Evolutionary conservation across 2,888 invertebrate species (phyloP), one percentile per base, ranked within the genome.

Genomic region (Eilema depressum): DNA sequence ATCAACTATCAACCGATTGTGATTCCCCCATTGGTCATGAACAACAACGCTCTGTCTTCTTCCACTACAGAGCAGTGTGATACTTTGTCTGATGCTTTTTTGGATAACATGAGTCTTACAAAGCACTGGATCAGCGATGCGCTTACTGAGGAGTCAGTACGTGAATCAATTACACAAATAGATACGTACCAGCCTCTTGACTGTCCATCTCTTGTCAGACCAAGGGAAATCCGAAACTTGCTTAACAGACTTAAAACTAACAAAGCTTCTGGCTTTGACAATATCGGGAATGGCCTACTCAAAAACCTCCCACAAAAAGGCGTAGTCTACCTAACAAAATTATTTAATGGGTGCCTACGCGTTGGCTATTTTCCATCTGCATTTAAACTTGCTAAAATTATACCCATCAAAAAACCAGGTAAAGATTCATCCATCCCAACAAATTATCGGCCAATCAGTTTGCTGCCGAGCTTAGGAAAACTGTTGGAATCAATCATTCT

Each of bases 401-500:
- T 63, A 41, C n/a, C 30, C n/a, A 63, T 63, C 7, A 17, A 17
- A 10, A 63, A 63, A 41, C 41, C 63, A 12, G 63, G 63, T 3
- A 63, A 63, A n/a, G 25, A 37, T 23, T 3, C 1, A 7, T 1
- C 28, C 1, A n/a, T 20, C 3, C 25, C 41, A 5, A 25, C 8
- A 2, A 30, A 14, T 10, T 63, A 63, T 25, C 12, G 41, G 23
- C 25, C 41, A 5, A 41, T 63, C 1, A 41, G 41, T 25, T 8
- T 63, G 0, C 26, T 63, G 8, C 20, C 30, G 0, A 3, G 20
- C 20, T 2, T 61, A 20, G 61, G 33, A 10, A 61, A 61, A n/a
- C 11, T 33, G 11, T 33, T 61, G 7, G 33, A 61, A 30, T 2
- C 20, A 30, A 11, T 61, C 2, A n/a, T 61, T 3, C 12, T 26